Percentiles rank a stretch among this genome's conserved stretches.
phyloP scores from a whole-genome alignment of 2,888 invertebrate genomes.

The Pyrgus malvae region DNA sequence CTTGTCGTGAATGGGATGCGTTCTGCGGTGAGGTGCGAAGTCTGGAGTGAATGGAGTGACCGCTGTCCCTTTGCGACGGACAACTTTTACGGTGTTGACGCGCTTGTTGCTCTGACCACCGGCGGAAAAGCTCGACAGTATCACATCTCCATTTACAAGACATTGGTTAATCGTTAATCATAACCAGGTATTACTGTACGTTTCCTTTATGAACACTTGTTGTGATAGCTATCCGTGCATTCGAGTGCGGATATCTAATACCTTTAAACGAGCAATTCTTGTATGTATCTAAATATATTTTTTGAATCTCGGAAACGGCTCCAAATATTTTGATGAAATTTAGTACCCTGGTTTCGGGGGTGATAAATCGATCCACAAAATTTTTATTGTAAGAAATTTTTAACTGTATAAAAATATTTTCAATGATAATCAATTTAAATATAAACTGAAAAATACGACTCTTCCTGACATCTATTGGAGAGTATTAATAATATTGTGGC shows the following conservation, averaged over 20 bases:
- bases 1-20: slow-evolving; percentile 77
- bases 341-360: too few species aligned
- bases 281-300: neutral
- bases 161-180: slow-evolving; percentile 35
- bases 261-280: too few species aligned
- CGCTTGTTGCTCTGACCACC: slow-evolving; percentile 36
- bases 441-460: too few species aligned
- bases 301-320: too few species aligned
- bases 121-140: slow-evolving; percentile 48
- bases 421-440: too few species aligned
- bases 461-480: too few species aligned
- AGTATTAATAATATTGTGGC: too few species aligned
- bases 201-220: slow-evolving; percentile 33
- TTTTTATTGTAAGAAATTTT: too few species aligned
- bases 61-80: slow-evolving; percentile 43
- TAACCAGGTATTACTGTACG: slow-evolving; percentile 32
- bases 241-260: slow-evolving; percentile 21
- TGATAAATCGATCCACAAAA: too few species aligned
- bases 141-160: slow-evolving; percentile 48
- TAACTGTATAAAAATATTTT: too few species aligned
- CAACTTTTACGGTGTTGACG: slow-evolving; percentile 38
- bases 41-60: slow-evolving; percentile 64
- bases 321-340: too few species aligned
- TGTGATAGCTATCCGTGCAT: slow-evolving; percentile 22
- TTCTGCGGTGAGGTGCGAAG: slow-evolving; percentile 74